These are phyloP conservation scores for Lepilemur ruficaudatus DNA, from an alignment of 2,797 vertebrate species.

Conservation along the genomic window DNA sequence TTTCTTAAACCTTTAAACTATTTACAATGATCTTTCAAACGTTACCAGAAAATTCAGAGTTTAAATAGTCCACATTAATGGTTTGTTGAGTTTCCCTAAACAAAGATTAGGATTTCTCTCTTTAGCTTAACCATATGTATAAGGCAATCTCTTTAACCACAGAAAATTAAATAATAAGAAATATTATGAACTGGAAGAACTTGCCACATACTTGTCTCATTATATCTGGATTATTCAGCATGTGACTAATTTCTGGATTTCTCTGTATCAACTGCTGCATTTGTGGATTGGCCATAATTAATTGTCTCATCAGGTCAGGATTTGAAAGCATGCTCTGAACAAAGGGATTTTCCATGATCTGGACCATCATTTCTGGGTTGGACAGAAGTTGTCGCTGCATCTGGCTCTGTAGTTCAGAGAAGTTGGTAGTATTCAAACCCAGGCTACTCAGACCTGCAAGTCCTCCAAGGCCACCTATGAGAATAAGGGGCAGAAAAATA, in stretches of 20 bases:
- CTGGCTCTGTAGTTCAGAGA: constrained; percentile 89
- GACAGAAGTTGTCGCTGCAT: constrained; percentile 92
- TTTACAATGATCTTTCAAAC: constrained; percentile 31
- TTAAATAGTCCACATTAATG: not conserved
- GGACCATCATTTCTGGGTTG: constrained; percentile 91
- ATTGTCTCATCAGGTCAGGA: constrained; percentile 89
- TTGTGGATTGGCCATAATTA: constrained; percentile 92
- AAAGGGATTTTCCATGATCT: constrained; percentile 90
- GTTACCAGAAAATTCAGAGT: not conserved
- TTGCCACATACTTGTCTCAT: constrained; percentile 88
- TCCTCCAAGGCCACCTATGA: constrained; percentile 87
- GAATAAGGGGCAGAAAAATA: not conserved
- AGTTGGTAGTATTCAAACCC: constrained; percentile 88
- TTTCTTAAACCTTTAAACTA: constrained; percentile 11
- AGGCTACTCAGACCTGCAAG: constrained; percentile 87
- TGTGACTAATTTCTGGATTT: constrained; percentile 91
- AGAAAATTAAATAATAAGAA: not conserved
- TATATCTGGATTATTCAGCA: constrained; percentile 90
- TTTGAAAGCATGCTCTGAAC: constrained; percentile 91
- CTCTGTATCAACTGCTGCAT: constrained; percentile 92
- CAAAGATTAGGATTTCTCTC: not conserved
- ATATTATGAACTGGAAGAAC: not conserved
- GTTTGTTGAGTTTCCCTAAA: constrained; percentile 15
- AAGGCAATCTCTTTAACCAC: not conserved
- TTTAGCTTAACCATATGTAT: not conserved